These are phyloP conservation scores for Sternotherus odoratus DNA, from an alignment of 2,797 vertebrate genomes.

Conservation along the genomic window DNA sequence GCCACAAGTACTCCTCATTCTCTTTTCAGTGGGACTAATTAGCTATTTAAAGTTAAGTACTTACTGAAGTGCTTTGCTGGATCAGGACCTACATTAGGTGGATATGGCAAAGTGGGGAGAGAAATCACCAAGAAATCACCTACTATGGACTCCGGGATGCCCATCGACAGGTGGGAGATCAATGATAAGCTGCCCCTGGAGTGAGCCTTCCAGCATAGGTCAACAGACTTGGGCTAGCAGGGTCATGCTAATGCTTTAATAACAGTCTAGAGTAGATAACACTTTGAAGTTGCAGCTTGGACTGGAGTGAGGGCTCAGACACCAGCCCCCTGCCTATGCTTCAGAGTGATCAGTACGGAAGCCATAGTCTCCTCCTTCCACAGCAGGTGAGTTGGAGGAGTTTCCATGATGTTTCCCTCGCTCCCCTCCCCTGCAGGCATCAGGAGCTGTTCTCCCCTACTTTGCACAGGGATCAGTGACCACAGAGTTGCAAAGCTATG, in stretches of 20 bases:
- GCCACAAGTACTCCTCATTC: no score
- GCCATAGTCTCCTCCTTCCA: no score
- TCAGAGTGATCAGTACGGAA: no score
- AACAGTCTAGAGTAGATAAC: no score
- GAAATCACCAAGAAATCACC: background rate
- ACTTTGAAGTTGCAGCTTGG: no score
- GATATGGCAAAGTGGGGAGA: rapidly evolving
- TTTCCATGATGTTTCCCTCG: background rate
- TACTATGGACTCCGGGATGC: background rate
- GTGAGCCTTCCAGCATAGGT: background rate
- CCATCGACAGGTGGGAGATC: rapidly evolving
- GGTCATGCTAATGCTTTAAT: no score
- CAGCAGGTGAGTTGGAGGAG: background rate
- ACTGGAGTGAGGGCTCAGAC: no score
- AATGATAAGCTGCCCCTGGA: rapidly evolving
- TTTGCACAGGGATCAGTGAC: background rate
- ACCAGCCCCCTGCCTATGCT: no score
- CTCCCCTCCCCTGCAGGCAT: background rate
- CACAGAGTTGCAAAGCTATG: background rate
- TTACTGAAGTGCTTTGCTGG: background rate
- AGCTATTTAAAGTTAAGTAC: rapidly evolving
- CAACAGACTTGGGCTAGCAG: no score
- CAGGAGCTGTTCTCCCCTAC: background rate
- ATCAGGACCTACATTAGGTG: background rate
- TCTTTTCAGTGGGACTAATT: background rate